These are phyloP conservation scores for Meteorus colon DNA, from an alignment of 2,888 invertebrate species.

Conservation along the genomic window DNA sequence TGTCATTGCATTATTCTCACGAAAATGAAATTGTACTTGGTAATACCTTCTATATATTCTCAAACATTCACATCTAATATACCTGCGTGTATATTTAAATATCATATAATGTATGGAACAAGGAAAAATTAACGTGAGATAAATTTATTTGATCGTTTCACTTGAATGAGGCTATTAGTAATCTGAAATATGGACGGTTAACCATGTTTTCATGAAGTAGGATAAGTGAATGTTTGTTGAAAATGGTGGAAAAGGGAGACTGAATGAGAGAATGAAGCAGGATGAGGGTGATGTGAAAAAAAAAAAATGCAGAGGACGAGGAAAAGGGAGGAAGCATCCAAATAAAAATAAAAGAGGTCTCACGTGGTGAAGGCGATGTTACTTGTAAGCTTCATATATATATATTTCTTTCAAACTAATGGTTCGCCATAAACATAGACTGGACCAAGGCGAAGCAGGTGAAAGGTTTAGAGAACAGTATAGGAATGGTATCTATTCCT, in stretches of 20 bases:
- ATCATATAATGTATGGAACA: background rate
- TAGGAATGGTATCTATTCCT: conserved; percentile 15
- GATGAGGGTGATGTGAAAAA: conserved; percentile 10
- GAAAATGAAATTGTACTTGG: conserved; percentile 3
- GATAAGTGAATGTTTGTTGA: background rate
- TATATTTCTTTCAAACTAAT: conserved; percentile 41
- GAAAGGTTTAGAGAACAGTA: conserved; percentile 10
- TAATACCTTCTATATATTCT: background rate
- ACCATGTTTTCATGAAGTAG: background rate
- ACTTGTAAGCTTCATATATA: conserved; percentile 20
- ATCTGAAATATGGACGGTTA: conserved; percentile 2
- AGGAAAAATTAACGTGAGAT: background rate
- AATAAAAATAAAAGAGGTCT: conserved; percentile 27
- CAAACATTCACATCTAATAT: conserved; percentile 7
- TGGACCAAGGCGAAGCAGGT: conserved; percentile 19
- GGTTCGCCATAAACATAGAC: conserved; percentile 47
- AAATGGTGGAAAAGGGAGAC: background rate
- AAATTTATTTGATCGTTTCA: background rate
- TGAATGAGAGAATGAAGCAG: background rate
- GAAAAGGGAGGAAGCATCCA: background rate
- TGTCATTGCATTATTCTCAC: background rate
- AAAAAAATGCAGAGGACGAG: conserved; percentile 10
- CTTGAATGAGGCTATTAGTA: background rate
- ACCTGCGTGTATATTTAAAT: background rate
- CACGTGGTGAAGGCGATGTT: conserved; percentile 13